These are phyloP conservation scores for Sericinus montela DNA, from an alignment of 2,888 invertebrate species.

Conservation along the genomic window DNA sequence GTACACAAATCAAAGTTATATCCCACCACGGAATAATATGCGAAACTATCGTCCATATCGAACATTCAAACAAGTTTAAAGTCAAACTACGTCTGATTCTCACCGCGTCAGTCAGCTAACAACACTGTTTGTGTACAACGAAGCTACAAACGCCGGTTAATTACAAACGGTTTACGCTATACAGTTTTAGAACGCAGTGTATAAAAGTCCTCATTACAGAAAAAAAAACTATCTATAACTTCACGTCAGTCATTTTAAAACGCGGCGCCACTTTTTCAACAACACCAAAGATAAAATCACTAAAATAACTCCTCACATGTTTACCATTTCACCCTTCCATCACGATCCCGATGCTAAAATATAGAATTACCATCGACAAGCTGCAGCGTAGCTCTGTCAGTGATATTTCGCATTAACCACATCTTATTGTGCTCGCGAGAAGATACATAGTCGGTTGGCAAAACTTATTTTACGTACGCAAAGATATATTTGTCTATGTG, in stretches of 20 bases:
- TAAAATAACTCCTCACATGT: slow-evolving; percentile 71
- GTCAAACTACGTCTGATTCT: neutral
- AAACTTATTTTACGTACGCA: slow-evolving; percentile 30
- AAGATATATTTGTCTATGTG: slow-evolving; percentile 45
- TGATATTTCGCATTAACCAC: slow-evolving; percentile 22
- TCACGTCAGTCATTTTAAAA: slow-evolving; percentile 55
- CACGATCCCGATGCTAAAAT: slow-evolving; percentile 63
- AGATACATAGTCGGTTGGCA: slow-evolving; percentile 35
- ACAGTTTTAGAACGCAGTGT: slow-evolving; percentile 30
- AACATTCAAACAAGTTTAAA: neutral
- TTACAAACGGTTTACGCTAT: slow-evolving; percentile 20
- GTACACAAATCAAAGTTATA: slow-evolving; percentile 6
- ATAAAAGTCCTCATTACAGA: slow-evolving; percentile 28
- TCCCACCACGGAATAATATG: neutral
- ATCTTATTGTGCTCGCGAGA: slow-evolving; percentile 30
- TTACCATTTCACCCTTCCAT: slow-evolving; percentile 77
- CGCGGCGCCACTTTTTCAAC: slow-evolving; percentile 71
- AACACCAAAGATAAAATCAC: slow-evolving; percentile 70
- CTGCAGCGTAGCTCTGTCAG: slow-evolving; percentile 42
- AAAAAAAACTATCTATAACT: slow-evolving; percentile 52
- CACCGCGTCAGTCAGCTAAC: neutral
- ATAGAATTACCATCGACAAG: slow-evolving; percentile 58
- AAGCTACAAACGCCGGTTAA: slow-evolving; percentile 2
- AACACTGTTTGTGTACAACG: neutral
- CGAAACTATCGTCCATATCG: neutral